Evolutionary conservation across 2,888 invertebrate genomes (phyloP).

Genomic region (Polia nebulosa): DNA sequence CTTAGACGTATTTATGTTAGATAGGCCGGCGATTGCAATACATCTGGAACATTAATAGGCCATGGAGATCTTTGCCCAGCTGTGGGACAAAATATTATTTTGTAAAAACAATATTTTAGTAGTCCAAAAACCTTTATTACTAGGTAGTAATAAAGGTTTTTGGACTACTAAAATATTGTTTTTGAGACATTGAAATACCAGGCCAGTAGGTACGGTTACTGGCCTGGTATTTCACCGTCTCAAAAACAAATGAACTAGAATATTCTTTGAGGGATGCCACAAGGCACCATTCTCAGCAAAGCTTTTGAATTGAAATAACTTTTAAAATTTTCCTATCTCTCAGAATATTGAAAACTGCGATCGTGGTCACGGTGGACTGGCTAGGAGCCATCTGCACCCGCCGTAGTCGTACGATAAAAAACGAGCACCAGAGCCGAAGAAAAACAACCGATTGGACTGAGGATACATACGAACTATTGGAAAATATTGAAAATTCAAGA

Average conservation of each 20-base stretch:
- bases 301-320: constrained; percentile 26
- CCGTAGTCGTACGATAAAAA: constrained; percentile 29
- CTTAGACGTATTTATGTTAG: too few relatives aligned
- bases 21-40: too few relatives aligned
- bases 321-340: constrained; percentile 10
- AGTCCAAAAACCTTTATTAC: too few relatives aligned
- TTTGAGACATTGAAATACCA: too few relatives aligned
- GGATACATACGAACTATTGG: not conserved
- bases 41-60: too few relatives aligned
- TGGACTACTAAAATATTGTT: too few relatives aligned
- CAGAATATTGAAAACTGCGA: constrained; percentile 46
- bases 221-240: too few relatives aligned
- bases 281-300: constrained; percentile 9
- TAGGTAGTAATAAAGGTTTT: too few relatives aligned
- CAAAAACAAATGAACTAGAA: not conserved
- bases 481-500: constrained; percentile 28
- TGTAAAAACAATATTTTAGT: too few relatives aligned
- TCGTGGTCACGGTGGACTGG: constrained; percentile 38
- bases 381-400: constrained; percentile 41
- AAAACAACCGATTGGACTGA: constrained; percentile 25
- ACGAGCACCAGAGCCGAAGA: not conserved
- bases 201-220: too few relatives aligned
- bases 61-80: too few relatives aligned
- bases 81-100: too few relatives aligned
- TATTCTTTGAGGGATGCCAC: not conserved